Conservation (phyloP, 2,888 invertebrate genomes). For the Synergus japonicus region DNA sequence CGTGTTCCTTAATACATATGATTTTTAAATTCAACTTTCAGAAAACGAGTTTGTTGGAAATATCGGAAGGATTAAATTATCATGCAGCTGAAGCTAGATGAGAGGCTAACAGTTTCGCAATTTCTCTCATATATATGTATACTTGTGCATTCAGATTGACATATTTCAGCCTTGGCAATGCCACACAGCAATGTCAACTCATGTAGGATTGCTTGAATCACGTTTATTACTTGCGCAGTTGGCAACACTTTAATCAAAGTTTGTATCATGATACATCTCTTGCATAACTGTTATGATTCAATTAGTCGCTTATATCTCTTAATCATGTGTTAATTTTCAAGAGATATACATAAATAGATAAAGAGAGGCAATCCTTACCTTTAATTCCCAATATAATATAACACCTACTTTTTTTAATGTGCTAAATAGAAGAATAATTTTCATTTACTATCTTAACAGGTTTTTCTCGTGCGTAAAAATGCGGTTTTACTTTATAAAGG, state of each 20-base stretch:
- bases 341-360: no score
- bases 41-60: neutral
- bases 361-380: no score
- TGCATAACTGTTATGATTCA: no score
- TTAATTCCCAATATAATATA: no score
- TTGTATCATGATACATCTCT: neutral
- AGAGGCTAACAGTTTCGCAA: constrained; percentile 49
- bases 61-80: constrained; percentile 61
- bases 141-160: constrained; percentile 49
- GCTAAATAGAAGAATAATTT: neutral
- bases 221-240: constrained; percentile 47
- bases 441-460: neutral
- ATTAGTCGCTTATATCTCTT: no score
- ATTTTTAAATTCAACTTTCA: no score
- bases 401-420: no score
- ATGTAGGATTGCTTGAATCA: constrained; percentile 63
- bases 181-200: constrained; percentile 47
- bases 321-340: no score
- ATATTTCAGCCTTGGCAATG: constrained; percentile 41
- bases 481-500: neutral
- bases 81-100: constrained; percentile 48
- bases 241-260: constrained; percentile 54
- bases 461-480: constrained; percentile 9
- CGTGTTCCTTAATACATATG: no score
- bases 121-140: constrained; percentile 43